Percentiles rank a stretch among this genome's conserved stretches.
Conservation (phyloP, 2,797 vertebrate species). For the Coccyzus lansbergi region DNA sequence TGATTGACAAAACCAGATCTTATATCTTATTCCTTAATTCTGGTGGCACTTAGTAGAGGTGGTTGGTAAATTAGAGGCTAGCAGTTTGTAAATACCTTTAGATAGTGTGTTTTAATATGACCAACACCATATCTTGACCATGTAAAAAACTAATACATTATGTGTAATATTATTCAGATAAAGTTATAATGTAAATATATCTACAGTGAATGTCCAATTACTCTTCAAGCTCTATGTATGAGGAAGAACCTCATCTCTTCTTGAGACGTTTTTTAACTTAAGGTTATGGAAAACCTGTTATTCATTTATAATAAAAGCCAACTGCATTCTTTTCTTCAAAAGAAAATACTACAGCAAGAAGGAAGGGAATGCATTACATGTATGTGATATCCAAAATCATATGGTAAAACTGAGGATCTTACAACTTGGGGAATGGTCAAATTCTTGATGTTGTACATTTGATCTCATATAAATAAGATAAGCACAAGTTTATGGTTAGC, state of each 20-base stretch:
- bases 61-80: not conserved
- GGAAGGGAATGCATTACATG: slow-evolving; percentile 7
- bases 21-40: not conserved
- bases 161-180: slow-evolving; percentile 42
- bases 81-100: slow-evolving; percentile 42
- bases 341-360: not conserved
- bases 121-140: slow-evolving; percentile 21
- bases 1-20: not conserved
- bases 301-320: not conserved
- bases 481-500: slow-evolving; percentile 67
- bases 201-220: slow-evolving; percentile 64
- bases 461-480: slow-evolving; percentile 58
- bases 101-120: slow-evolving; percentile 46
- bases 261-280: slow-evolving; percentile 51
- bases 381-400: slow-evolving; percentile 9
- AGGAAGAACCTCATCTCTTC: slow-evolving; percentile 31
- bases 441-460: slow-evolving; percentile 51
- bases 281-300: slow-evolving; percentile 32
- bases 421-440: not conserved
- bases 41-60: slow-evolving; percentile 19
- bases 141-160: slow-evolving; percentile 36
- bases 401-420: not conserved
- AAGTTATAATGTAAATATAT: slow-evolving; percentile 67
- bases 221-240: not conserved
- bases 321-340: slow-evolving; percentile 51